A percentile compares a stretch with the other conserved stretches of the same genome.
phyloP scores from a whole-genome alignment of 2,888 invertebrate species.

The Sphaerolaimus hirsutus region DNA sequence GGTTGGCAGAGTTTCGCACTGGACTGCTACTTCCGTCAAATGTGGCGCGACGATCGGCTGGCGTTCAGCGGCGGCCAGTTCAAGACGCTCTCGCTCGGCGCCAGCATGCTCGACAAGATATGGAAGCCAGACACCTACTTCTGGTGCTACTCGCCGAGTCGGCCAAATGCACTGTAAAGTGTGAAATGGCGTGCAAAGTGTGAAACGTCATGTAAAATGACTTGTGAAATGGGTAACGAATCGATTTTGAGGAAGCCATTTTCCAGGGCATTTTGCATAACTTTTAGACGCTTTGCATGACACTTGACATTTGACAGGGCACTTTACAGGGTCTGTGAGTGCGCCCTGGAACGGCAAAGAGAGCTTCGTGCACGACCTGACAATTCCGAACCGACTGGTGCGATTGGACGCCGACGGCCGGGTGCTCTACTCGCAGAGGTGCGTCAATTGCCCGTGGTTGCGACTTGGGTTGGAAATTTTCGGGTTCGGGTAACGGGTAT shows the following conservation, averaged over 20 bases:
- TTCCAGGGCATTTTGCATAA: too few species aligned
- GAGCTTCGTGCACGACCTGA: constrained; percentile 77
- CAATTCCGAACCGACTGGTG: constrained; percentile 70
- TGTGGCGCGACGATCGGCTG: constrained; percentile 53
- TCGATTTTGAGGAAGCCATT: too few species aligned
- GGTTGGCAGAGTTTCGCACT: constrained; percentile 60
- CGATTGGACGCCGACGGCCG: constrained; percentile 65
- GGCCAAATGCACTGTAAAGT: too few species aligned
- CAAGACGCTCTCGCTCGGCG: constrained; percentile 40
- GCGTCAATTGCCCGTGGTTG: constrained; percentile 62
- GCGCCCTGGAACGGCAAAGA: constrained; percentile 79
- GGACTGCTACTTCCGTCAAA: constrained; percentile 62
- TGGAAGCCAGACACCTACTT: constrained; percentile 79
- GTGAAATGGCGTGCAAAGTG: too few species aligned
- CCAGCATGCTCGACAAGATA: constrained; percentile 59
- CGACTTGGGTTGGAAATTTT: too few species aligned
- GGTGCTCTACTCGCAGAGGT: constrained; percentile 78
- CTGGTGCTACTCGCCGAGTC: too few species aligned
- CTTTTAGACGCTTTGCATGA: too few species aligned
- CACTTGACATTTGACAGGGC: too few species aligned
- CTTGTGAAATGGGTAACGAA: too few species aligned
- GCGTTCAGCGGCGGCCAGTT: constrained; percentile 13
- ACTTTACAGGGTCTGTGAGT: too few species aligned
- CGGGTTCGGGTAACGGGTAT: too few species aligned
- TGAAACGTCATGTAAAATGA: too few species aligned